phyloP scores from a whole-genome alignment of 2,797 vertebrate species.

The Myiotriccus ornatus region DNA sequence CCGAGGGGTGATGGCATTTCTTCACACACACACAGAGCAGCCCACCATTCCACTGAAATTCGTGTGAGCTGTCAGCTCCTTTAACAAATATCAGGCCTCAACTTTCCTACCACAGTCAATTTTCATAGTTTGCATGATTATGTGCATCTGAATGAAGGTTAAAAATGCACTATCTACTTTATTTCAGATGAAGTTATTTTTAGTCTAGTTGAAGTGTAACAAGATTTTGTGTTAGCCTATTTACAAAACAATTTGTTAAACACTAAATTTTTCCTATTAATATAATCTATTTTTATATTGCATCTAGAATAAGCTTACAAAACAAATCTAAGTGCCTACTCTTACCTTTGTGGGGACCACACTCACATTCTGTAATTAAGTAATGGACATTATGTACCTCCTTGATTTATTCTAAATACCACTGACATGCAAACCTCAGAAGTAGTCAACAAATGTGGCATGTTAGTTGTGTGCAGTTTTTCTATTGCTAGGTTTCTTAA shows the following conservation, averaged over 20 bases:
- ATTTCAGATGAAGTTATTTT: conserved; percentile 60
- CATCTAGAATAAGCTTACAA: conserved; percentile 64
- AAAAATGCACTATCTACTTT: conserved; percentile 65
- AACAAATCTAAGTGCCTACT: conserved; percentile 75
- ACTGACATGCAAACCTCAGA: background rate
- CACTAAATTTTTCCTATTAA: conserved; percentile 77
- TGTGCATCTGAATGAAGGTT: conserved; percentile 49
- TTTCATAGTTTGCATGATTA: conserved; percentile 43
- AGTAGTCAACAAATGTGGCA: background rate
- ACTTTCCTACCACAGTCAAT: background rate
- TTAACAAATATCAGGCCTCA: background rate
- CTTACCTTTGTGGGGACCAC: background rate
- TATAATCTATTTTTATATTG: conserved; percentile 81
- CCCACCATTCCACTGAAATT: background rate
- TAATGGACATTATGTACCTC: background rate
- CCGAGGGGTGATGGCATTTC: background rate
- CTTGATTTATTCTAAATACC: background rate
- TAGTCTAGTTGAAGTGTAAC: conserved; percentile 35
- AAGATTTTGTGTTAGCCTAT: conserved; percentile 52
- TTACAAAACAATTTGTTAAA: conserved; percentile 69
- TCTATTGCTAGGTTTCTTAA: background rate
- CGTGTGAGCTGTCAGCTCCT: background rate
- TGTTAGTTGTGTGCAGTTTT: background rate
- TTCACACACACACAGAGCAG: background rate
- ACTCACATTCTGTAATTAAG: background rate